These are phyloP conservation scores for Aviceda subcristata DNA, from an alignment of 2,113 vertebrate genomes.

Conservation along the genomic window DNA sequence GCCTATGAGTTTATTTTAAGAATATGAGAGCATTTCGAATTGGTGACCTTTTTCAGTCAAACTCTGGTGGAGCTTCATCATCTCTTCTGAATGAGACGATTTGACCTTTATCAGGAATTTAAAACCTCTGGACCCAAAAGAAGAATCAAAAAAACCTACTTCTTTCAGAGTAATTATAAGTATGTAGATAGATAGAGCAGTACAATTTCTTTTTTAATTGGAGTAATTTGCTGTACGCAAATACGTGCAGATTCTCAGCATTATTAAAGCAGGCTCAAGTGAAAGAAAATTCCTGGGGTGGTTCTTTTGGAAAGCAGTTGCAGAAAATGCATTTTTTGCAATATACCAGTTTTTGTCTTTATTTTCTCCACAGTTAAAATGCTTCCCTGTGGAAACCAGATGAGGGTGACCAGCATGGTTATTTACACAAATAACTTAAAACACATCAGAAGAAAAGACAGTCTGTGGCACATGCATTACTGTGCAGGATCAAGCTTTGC, in stretches of 20 bases:
- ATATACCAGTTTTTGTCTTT: neutral
- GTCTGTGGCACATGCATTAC: neutral
- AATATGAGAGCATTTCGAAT: neutral
- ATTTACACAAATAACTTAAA: neutral
- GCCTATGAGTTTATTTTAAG: neutral
- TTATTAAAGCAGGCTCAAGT: neutral
- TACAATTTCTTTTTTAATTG: neutral
- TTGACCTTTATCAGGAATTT: conserved; percentile 33
- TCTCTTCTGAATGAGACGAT: neutral
- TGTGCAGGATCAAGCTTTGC: neutral
- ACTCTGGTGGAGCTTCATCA: neutral
- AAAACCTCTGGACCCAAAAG: neutral
- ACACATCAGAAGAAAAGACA: neutral
- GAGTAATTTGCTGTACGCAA: neutral
- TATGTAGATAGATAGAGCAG: neutral
- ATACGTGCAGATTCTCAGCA: neutral
- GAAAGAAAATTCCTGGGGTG: neutral
- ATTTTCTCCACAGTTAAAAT: neutral
- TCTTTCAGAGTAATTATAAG: neutral
- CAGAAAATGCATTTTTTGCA: neutral
- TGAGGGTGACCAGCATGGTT: neutral
- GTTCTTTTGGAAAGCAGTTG: neutral
- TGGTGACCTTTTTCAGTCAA: conserved; percentile 32
- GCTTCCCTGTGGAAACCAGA: neutral
- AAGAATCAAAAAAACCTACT: neutral